phyloP scores from a whole-genome alignment of 2,888 invertebrate species.

The Listrodromus nycthemerus region DNA sequence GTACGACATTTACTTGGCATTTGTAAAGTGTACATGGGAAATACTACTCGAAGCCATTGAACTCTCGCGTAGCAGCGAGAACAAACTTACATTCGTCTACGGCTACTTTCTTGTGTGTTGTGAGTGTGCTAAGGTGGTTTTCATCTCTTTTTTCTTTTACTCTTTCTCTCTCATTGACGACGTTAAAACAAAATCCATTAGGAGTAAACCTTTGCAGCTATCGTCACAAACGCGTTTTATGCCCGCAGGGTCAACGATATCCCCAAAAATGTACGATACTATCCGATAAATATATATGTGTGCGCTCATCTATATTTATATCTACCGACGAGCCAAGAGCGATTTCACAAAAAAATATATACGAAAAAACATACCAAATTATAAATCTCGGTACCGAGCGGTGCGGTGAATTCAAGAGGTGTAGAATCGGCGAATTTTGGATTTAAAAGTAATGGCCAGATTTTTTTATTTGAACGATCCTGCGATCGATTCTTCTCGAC shows the following conservation, averaged over 20 bases:
- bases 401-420: conserved; percentile 64
- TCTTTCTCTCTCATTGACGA: conserved; percentile 50
- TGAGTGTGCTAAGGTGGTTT: conserved; percentile 44
- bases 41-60: conserved; percentile 37
- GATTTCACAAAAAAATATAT: conserved; percentile 59
- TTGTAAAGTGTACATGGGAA: conserved; percentile 12
- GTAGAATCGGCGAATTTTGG: conserved; percentile 66
- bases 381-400: conserved; percentile 64
- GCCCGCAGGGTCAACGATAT: conserved; percentile 1
- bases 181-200: conserved; percentile 28
- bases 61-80: conserved; percentile 7
- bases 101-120: conserved; percentile 51
- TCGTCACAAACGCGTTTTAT: conserved; percentile 23
- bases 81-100: conserved; percentile 41
- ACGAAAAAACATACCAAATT: conserved; percentile 67
- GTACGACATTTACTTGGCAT: conserved; percentile 47
- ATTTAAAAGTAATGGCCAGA: conserved; percentile 58
- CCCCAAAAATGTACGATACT: conserved; percentile 26
- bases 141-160: conserved; percentile 30
- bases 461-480: conserved; percentile 45
- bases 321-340: conserved; percentile 60
- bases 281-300: conserved; percentile 20
- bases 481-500: conserved; percentile 25
- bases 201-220: conserved; percentile 31
- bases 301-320: conserved; percentile 11